These are phyloP conservation scores for Pristionchus entomophagus DNA, from an alignment of 2,888 invertebrate genomes.

Conservation along the genomic window DNA sequence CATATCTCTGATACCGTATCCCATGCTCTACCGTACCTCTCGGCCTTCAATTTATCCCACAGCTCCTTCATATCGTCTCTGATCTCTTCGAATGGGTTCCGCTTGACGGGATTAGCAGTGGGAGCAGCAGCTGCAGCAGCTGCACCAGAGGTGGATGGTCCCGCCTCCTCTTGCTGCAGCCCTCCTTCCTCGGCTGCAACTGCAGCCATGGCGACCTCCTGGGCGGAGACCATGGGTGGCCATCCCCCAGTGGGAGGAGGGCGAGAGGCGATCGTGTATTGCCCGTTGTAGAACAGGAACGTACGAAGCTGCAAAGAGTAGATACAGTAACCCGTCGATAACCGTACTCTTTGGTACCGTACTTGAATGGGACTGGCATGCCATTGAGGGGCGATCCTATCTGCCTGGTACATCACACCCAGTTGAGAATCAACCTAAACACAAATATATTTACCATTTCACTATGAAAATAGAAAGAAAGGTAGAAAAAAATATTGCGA, in stretches of 20 bases:
- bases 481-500: neutral
- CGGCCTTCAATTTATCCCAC: constrained; percentile 15
- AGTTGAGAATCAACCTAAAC: neutral
- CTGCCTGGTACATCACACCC: neutral
- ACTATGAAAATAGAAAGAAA: too few species aligned
- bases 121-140: neutral
- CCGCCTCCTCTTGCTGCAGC: neutral
- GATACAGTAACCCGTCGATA: neutral
- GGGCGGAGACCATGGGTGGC: constrained; percentile 20
- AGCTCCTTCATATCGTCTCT: neutral
- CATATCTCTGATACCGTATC: neutral
- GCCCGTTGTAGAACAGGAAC: neutral
- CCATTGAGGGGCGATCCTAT: neutral
- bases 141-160: too few species aligned
- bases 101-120: neutral
- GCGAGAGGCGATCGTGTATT: neutral
- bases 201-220: constrained; percentile 10
- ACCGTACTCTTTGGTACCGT: neutral
- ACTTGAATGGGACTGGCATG: neutral
- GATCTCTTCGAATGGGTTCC: neutral
- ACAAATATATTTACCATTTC: too few species aligned
- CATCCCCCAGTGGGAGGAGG: neutral
- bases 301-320: neutral
- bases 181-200: neutral
- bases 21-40: constrained; percentile 43